These are phyloP conservation scores for Subacronicta megacephala DNA, from an alignment of 2,888 invertebrate genomes.

Conservation along the genomic window DNA sequence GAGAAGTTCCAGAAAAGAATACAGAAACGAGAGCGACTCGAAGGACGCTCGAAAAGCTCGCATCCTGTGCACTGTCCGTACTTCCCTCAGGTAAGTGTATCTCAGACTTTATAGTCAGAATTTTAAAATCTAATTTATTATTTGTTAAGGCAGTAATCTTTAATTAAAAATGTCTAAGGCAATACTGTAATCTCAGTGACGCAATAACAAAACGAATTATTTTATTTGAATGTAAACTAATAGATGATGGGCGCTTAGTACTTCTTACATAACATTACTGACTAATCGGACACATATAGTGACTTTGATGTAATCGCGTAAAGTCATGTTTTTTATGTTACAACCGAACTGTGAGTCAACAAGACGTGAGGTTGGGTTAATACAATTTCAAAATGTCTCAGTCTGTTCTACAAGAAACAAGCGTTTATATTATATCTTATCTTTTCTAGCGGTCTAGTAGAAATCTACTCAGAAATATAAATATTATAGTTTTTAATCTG, in stretches of 20 bases:
- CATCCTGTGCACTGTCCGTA: slow-evolving; percentile 99
- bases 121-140: no score
- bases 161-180: neutral
- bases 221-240: slow-evolving; percentile 44
- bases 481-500: slow-evolving; percentile 3
- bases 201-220: slow-evolving; percentile 27
- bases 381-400: slow-evolving; percentile 33
- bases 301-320: slow-evolving; percentile 44
- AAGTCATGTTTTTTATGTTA: slow-evolving; percentile 47
- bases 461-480: slow-evolving; percentile 3
- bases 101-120: slow-evolving; percentile 23
- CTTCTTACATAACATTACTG: slow-evolving; percentile 44
- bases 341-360: slow-evolving; percentile 29
- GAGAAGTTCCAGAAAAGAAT: slow-evolving; percentile 97
- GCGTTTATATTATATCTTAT: slow-evolving; percentile 37
- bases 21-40: slow-evolving; percentile 96
- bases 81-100: slow-evolving; percentile 93
- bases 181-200: slow-evolving; percentile 30
- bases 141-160: no score
- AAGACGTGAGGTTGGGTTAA: slow-evolving; percentile 35
- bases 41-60: slow-evolving; percentile 97
- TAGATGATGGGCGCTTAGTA: slow-evolving; percentile 14
- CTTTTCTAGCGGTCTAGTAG: slow-evolving; percentile 16
- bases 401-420: slow-evolving; percentile 12
- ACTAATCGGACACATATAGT: slow-evolving; percentile 34